These are phyloP conservation scores for Muscicapa striata DNA, from an alignment of 2,797 vertebrate genomes.

Conservation along the genomic window DNA sequence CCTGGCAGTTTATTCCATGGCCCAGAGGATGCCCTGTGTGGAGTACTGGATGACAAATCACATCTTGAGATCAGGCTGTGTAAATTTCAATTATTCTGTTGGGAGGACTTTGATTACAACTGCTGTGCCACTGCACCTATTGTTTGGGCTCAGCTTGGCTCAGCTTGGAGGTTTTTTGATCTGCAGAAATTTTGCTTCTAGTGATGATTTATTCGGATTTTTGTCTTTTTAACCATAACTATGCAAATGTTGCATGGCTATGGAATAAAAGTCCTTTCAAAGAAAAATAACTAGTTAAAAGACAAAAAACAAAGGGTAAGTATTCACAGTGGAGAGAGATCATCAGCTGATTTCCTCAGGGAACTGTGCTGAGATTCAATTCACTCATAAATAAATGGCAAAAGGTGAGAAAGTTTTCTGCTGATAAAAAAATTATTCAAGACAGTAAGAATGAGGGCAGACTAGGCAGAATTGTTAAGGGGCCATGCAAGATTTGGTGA, in stretches of 20 bases:
- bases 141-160: background rate
- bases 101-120: background rate
- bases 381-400: background rate
- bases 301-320: background rate
- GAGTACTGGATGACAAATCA: background rate
- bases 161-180: background rate
- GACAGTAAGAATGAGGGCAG: background rate
- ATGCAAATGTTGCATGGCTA: background rate
- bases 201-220: constrained; percentile 1
- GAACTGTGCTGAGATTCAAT: background rate
- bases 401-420: constrained; percentile 1
- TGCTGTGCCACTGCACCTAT: background rate
- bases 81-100: background rate
- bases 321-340: background rate
- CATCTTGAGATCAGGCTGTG: background rate
- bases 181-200: background rate
- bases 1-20: background rate
- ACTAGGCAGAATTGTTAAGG: background rate
- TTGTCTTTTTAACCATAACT: background rate
- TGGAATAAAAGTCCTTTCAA: background rate
- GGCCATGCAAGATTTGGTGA: background rate
- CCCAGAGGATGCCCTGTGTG: background rate
- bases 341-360: background rate
- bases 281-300: background rate
- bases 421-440: background rate